phyloP scores from a whole-genome alignment of 1,140 invertebrate species.

The Linepithema humile region DNA sequence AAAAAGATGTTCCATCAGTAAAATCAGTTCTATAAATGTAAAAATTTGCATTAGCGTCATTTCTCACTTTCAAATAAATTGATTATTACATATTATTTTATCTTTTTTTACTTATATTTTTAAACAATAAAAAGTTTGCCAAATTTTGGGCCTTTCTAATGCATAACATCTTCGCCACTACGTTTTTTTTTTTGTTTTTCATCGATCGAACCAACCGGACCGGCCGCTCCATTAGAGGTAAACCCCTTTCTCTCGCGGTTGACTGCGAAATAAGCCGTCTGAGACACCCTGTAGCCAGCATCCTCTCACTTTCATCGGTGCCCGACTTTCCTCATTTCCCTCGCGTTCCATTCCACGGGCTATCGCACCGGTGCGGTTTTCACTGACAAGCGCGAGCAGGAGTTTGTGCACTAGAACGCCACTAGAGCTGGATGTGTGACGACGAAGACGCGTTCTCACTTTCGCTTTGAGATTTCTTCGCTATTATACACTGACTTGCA shows the following conservation, averaged over 20 bases:
- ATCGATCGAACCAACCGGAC: neutral
- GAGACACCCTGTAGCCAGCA: constrained; percentile 67
- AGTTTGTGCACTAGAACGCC: constrained; percentile 58
- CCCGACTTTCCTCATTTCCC: constrained; percentile 77
- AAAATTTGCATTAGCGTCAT: neutral
- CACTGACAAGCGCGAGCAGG: constrained; percentile 68
- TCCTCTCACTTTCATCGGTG: constrained; percentile 77
- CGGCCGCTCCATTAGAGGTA: constrained; percentile 3
- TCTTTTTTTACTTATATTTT: neutral
- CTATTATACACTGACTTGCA: neutral
- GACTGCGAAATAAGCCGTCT: constrained; percentile 39
- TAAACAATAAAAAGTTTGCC: neutral
- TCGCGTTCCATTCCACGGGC: constrained; percentile 67
- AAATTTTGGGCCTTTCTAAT: neutral
- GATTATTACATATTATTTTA: neutral
- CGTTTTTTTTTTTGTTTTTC: constrained; percentile 9
- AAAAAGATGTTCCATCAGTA: neutral
- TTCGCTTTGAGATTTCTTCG: constrained; percentile 49
- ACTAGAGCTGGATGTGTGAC: constrained; percentile 18
- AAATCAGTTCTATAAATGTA: neutral
- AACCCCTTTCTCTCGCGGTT: constrained; percentile 61
- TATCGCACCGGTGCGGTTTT: constrained; percentile 69
- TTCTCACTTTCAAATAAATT: neutral
- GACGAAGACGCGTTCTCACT: constrained; percentile 50
- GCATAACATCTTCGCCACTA: neutral